Base-by-base conservation (phyloP, 2,113 vertebrate species). In the Amblyopsis rosae region DNA sequence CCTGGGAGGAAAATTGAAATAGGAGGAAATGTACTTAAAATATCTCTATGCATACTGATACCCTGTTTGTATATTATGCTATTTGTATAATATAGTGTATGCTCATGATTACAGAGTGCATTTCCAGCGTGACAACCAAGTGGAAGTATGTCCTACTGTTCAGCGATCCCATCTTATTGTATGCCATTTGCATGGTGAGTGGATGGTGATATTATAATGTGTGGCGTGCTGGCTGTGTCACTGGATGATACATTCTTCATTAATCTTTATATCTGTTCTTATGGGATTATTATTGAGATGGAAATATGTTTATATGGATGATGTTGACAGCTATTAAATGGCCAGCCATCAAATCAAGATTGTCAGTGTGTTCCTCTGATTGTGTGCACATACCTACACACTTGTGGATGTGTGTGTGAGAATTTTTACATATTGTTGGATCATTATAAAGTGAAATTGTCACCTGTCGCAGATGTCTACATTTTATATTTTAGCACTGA, bases 221-320 rank as follows among this genome's bases (percentile, higher is more conserved):
- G 72, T 55, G 48, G 70, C 50, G 9, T 72, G n/a, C 62, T 63
- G 63, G 72, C 75, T 63, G 71, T 82, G 82, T 85, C 85, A 79
- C 46, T 58, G 65, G 17, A 72, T 75, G 78, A 86, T 82, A 82
- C 84, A 86, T 81, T 73, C 73, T 70, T 85, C 79, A 86, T 86
- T 87, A 82, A 85, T 86, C 88, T 88, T 71, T 75, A 53, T 53
- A 86, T 90, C 66, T 78, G 26, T 51, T 81, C 56, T 71, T 54
- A 76, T 69, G 65, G 69, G 55, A 80, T 74, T 69, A 87, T 82
- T 76, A 87, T 87, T 84, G 74, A 73, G 48, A 61, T 80, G 82
- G 73, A 86, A 82, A 78, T 53, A 12, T 15, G 9, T 73, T 75
- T 62, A 70, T 67, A 55, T 72, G 73, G 57, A 71, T 59, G 50